These are phyloP conservation scores for Trochalopteron elliotii DNA, from an alignment of 2,113 vertebrate species.

Conservation along the genomic window DNA sequence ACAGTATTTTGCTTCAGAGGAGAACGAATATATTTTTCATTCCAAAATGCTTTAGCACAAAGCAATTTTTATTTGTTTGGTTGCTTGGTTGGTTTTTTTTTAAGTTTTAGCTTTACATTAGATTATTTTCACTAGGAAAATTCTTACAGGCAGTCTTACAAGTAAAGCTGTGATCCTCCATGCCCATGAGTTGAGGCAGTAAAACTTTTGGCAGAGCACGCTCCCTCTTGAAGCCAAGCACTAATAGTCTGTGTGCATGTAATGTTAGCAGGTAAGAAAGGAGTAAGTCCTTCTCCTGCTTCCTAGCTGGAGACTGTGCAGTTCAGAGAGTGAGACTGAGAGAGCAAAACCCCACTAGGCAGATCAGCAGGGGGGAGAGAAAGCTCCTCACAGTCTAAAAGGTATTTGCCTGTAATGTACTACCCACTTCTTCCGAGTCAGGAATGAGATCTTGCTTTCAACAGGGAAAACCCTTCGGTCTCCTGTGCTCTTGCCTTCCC, in stretches of 20 bases:
- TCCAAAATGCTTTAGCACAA: not conserved
- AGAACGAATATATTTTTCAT: not conserved
- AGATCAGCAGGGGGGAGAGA: constrained; percentile 11
- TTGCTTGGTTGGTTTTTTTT: not conserved
- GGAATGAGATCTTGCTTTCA: not conserved
- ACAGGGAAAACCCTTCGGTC: not conserved
- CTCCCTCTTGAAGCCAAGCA: not conserved
- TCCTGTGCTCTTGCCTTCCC: not conserved
- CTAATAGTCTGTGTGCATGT: not conserved
- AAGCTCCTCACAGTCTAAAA: not conserved
- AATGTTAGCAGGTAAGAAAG: not conserved
- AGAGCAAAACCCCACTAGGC: constrained; percentile 7
- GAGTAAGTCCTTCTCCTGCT: not conserved
- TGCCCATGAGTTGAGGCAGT: not conserved
- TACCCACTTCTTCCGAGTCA: not conserved
- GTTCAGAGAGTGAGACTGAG: constrained; percentile 9
- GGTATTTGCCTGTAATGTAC: not conserved
- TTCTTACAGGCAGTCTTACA: not conserved
- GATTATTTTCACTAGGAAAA: not conserved
- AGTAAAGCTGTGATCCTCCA: not conserved
- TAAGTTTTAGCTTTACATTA: not conserved
- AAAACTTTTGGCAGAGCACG: not conserved
- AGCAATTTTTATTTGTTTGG: not conserved
- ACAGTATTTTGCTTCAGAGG: not conserved
- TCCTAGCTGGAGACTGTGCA: not conserved